phyloP scores from a whole-genome alignment of 1,140 invertebrate genomes.

The Penaeus japonicus region DNA sequence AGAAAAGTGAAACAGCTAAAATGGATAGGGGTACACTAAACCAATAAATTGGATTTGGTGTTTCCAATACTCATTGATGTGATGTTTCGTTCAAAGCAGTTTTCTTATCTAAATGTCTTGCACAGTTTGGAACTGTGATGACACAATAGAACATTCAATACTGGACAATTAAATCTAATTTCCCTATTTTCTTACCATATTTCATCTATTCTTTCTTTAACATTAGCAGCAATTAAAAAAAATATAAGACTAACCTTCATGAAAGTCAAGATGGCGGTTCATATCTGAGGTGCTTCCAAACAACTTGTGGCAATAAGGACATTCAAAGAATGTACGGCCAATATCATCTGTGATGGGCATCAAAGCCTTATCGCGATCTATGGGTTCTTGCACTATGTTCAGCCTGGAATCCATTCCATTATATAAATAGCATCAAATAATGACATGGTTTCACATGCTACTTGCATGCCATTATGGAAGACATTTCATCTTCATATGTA shows the following conservation, averaged over 20 bases:
- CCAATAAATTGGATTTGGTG: no score
- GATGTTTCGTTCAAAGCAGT: no score
- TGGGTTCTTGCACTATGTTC: constrained; percentile 63
- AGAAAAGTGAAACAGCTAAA: neutral
- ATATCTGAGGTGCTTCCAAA: constrained; percentile 67
- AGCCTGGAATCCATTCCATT: constrained; percentile 61
- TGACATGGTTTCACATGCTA: neutral
- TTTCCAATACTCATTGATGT: no score
- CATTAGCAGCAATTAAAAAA: neutral
- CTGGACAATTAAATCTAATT: no score
- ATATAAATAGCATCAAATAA: neutral
- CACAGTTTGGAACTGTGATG: no score
- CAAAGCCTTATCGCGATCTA: constrained; percentile 62
- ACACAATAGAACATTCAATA: no score
- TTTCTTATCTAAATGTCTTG: no score
- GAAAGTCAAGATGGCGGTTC: constrained; percentile 68
- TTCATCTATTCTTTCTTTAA: neutral
- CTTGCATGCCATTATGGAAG: neutral
- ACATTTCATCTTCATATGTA: neutral
- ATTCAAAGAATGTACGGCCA: constrained; percentile 65
- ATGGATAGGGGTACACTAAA: no score
- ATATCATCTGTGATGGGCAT: constrained; percentile 64
- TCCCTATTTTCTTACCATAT: neutral
- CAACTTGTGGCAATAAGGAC: constrained; percentile 66
- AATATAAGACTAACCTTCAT: constrained; percentile 64